These are phyloP conservation scores for Heterodera filipjevi DNA, from an alignment of 2,888 invertebrate species.

Conservation along the genomic window DNA sequence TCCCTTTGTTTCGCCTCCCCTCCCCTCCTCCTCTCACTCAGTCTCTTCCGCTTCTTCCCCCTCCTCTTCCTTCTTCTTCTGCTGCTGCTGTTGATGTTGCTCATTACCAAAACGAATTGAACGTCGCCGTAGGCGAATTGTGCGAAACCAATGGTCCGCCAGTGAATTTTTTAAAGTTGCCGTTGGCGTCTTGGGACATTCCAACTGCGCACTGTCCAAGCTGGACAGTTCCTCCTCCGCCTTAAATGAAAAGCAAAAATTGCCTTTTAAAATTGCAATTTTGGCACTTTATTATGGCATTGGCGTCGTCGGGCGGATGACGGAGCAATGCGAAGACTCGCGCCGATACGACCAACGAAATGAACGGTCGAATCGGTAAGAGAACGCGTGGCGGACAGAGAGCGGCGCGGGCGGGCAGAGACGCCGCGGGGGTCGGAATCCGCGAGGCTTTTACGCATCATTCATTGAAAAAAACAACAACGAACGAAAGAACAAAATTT, in stretches of 20 bases:
- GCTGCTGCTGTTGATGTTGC: not conserved
- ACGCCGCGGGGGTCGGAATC: not conserved
- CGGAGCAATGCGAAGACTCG: slow-evolving; percentile 46
- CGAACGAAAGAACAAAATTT: not conserved
- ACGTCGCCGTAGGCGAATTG: slow-evolving; percentile 17
- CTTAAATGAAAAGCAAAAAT: not conserved
- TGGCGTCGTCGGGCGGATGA: slow-evolving; percentile 14
- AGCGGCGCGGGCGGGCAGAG: slow-evolving; percentile 2
- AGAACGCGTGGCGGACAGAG: slow-evolving; percentile 40
- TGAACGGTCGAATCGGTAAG: slow-evolving; percentile 45
- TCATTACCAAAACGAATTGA: not conserved
- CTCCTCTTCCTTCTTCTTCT: not conserved
- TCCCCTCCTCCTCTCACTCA: not conserved
- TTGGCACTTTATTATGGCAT: slow-evolving; percentile 5
- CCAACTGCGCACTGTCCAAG: slow-evolving; percentile 12
- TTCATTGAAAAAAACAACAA: not conserved
- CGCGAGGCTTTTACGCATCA: slow-evolving; percentile 8
- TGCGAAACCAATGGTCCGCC: slow-evolving; percentile 29
- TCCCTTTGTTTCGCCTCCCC: not conserved
- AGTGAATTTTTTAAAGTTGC: not conserved
- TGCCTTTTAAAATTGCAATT: not conserved
- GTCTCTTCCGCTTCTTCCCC: not conserved
- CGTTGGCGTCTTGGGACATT: slow-evolving; percentile 3
- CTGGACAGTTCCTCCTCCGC: not conserved
- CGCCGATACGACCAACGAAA: slow-evolving; percentile 50